A percentile compares a stretch with the other conserved stretches of the same genome.
These are phyloP conservation scores for Athene cunicularia DNA, from an alignment of 2,113 vertebrate species.

Conservation along the genomic window DNA sequence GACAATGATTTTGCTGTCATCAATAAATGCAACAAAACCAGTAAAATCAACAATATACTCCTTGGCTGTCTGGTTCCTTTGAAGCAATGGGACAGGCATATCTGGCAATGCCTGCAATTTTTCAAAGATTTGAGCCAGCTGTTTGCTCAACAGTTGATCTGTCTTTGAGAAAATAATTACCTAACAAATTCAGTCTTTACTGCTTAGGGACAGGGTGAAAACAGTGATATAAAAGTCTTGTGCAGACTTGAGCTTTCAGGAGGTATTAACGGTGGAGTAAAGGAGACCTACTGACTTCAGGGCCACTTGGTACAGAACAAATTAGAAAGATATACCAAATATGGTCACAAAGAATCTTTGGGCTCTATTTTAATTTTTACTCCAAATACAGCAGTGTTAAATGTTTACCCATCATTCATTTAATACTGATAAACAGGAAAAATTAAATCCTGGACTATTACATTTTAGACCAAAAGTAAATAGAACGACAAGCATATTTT, in stretches of 20 bases:
- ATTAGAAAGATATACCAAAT: not conserved
- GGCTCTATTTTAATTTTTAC: not conserved
- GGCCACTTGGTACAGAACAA: not conserved
- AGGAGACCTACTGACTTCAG: not conserved
- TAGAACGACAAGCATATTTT: not conserved
- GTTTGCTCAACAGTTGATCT: not conserved
- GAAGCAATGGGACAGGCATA: not conserved
- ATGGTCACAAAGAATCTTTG: not conserved
- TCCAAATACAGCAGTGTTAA: not conserved
- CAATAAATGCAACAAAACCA: not conserved
- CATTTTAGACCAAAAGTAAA: not conserved
- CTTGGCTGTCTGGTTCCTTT: not conserved
- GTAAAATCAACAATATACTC: not conserved
- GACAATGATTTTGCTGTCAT: accelerated
- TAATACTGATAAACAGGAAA: not conserved
- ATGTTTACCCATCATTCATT: not conserved
- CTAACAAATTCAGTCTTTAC: not conserved
- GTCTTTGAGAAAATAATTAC: not conserved
- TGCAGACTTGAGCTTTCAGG: not conserved
- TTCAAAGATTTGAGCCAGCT: not conserved
- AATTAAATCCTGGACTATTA: not conserved
- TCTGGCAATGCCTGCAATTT: not conserved
- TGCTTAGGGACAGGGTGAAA: not conserved
- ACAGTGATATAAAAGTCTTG: not conserved
- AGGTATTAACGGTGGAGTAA: not conserved